phyloP scores from a whole-genome alignment of 1,140 invertebrate genomes.

The Cyclina sinensis region DNA sequence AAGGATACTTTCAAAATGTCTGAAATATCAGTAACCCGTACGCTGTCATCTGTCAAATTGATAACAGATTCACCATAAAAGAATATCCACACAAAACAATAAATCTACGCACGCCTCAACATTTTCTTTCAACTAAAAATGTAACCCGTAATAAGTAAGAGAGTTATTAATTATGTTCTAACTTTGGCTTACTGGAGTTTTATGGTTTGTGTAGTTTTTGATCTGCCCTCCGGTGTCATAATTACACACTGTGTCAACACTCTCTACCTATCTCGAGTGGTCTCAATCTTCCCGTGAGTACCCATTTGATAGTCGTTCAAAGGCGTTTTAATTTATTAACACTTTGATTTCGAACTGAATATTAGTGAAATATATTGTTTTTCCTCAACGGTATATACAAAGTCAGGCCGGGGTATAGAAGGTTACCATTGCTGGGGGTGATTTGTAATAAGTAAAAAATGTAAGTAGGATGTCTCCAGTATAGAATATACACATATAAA shows the following conservation, averaged over 20 bases:
- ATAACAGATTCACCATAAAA: neutral
- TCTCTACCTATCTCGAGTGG: neutral
- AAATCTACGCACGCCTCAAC: neutral
- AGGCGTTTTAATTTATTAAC: conserved; percentile 20
- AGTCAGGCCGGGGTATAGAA: neutral
- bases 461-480: neutral
- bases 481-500: too few relatives aligned
- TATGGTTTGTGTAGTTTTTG: conserved; percentile 19
- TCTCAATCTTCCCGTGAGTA: neutral
- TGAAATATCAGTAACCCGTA: too few relatives aligned
- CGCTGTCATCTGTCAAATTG: too few relatives aligned
- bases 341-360: conserved; percentile 6
- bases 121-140: neutral
- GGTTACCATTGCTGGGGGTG: neutral
- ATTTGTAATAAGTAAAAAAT: neutral
- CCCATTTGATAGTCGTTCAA: conserved; percentile 9
- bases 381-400: neutral
- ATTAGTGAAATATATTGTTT: neutral
- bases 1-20: too few relatives aligned
- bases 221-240: conserved; percentile 18
- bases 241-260: conserved; percentile 26
- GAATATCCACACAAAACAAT: neutral
- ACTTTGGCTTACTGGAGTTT: neutral
- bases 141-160: neutral
- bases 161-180: neutral